Evolutionary conservation across 2,888 invertebrate genomes (phyloP).

Genomic region (Malacosoma neustria): DNA sequence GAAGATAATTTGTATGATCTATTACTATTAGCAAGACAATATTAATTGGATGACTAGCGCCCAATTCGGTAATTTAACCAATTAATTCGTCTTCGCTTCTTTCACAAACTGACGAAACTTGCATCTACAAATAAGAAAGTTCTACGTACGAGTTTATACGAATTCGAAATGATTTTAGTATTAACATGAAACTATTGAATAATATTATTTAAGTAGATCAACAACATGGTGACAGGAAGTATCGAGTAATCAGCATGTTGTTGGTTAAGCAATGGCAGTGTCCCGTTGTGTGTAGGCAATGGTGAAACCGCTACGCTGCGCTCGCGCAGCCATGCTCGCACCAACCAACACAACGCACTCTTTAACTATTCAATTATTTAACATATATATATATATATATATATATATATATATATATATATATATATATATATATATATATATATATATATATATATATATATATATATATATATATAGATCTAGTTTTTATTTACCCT

Average conservation of each 20-base stretch:
- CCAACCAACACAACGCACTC: no score
- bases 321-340: no score
- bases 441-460: no score
- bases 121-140: background rate
- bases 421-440: no score
- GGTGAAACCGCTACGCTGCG: slow-evolving; percentile 16
- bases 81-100: slow-evolving; percentile 7
- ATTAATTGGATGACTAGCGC: slow-evolving; percentile 39
- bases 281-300: slow-evolving; percentile 41
- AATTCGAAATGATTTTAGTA: background rate
- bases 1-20: slow-evolving; percentile 37
- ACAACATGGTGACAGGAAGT: slow-evolving; percentile 37
- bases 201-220: slow-evolving; percentile 7
- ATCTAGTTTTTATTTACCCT: no score
- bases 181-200: slow-evolving; percentile 1
- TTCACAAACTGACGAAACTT: slow-evolving; percentile 2
- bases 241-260: slow-evolving; percentile 32
- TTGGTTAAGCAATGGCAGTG: slow-evolving; percentile 32
- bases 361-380: no score
- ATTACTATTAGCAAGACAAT: slow-evolving; percentile 24
- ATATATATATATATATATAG: no score
- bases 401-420: no score
- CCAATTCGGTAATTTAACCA: slow-evolving; percentile 23
- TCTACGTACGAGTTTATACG: background rate
- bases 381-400: no score